Percentiles rank a stretch among this genome's conserved stretches.
Conservation (phyloP, 2,888 invertebrate genomes). For the Sphaerophoria rueppellii region DNA sequence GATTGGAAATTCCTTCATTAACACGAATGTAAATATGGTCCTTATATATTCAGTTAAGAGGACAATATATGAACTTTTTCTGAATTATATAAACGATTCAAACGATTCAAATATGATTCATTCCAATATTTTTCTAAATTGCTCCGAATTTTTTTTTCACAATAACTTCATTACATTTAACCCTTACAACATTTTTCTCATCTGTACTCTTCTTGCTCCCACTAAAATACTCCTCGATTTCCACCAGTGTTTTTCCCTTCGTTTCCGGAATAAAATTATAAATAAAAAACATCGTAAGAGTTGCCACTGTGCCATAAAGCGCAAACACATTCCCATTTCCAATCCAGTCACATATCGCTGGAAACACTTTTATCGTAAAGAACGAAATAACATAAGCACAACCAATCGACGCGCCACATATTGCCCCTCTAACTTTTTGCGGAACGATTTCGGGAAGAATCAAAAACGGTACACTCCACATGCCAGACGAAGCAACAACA, state of each 20-base stretch:
- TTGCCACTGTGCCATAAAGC: conserved; percentile 85
- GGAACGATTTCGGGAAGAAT: conserved; percentile 90
- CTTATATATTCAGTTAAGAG: too few species aligned
- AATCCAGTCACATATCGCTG: conserved; percentile 84
- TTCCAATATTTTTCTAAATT: not conserved
- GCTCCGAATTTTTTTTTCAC: conserved; percentile 59
- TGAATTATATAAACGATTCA: too few species aligned
- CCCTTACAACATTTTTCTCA: not conserved
- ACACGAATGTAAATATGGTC: too few species aligned
- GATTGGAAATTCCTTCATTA: too few species aligned
- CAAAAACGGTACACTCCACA: conserved; percentile 87
- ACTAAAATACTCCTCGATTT: conserved; percentile 85
- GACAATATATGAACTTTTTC: too few species aligned
- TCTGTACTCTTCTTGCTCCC: not conserved
- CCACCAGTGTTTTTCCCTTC: conserved; percentile 86
- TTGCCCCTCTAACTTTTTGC: conserved; percentile 85
- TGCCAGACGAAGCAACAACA: conserved; percentile 83
- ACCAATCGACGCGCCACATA: conserved; percentile 87
- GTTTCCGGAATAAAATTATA: conserved; percentile 87
- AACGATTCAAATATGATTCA: too few species aligned
- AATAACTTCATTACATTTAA: conserved; percentile 77
- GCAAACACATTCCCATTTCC: conserved; percentile 85
- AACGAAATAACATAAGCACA: conserved; percentile 86
- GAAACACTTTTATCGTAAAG: conserved; percentile 86
- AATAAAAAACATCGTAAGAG: conserved; percentile 84